Conservation (phyloP, 2,113 vertebrate species). For the Zosterops borbonicus region DNA sequence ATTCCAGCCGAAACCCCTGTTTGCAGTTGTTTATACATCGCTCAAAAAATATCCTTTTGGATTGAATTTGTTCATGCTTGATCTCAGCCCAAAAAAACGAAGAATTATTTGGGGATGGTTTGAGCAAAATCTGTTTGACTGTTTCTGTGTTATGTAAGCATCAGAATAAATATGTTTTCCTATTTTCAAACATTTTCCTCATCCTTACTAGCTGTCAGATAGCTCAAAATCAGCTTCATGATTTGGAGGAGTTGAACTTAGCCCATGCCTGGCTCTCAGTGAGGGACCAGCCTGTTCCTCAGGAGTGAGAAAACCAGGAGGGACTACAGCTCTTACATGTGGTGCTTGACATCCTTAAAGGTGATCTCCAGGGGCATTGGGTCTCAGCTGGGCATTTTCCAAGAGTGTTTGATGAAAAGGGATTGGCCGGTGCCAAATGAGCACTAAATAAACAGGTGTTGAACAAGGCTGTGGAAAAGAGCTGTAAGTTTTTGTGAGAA, state of each 20-base stretch:
- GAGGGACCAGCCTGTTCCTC: not conserved
- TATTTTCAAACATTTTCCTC: constrained; percentile 40
- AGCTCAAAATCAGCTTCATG: constrained; percentile 27
- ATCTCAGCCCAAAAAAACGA: constrained; percentile 43
- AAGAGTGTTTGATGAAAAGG: not conserved
- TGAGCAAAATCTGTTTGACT: constrained; percentile 54
- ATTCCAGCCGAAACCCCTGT: constrained; percentile 64
- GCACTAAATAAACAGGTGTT: not conserved
- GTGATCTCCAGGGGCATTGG: not conserved
- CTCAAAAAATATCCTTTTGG: constrained; percentile 64
- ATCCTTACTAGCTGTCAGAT: constrained; percentile 29
- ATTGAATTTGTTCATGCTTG: constrained; percentile 57
- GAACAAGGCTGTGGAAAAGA: not conserved
- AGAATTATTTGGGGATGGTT: constrained; percentile 63
- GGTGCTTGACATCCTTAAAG: not conserved
- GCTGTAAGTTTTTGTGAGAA: accelerated
- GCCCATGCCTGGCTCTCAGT: not conserved
- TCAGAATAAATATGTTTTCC: constrained; percentile 60
- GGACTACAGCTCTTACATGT: not conserved
- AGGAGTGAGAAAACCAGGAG: not conserved
- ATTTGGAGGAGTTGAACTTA: constrained; percentile 4
- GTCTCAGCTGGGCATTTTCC: not conserved
- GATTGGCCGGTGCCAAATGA: not conserved
- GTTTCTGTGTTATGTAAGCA: constrained; percentile 68
- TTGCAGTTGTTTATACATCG: constrained; percentile 61